Conservation (phyloP, 2,888 invertebrate genomes). For the Tuberolachnus salignus region DNA sequence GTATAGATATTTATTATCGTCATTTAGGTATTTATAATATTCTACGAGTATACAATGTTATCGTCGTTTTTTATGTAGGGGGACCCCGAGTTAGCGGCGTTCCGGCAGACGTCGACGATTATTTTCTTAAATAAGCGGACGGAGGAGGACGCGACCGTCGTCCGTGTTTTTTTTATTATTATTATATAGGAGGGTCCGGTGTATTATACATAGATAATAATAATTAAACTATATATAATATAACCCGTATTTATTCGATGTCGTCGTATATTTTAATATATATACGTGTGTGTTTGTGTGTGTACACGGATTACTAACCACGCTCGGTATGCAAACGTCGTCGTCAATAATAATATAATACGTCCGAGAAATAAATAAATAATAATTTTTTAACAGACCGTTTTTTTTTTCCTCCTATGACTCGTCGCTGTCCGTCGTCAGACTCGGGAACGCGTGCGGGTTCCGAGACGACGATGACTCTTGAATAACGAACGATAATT, state of each 20-base stretch:
- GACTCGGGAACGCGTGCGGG: conserved; percentile 24
- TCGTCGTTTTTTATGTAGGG: background rate
- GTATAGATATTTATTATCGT: too few relatives aligned
- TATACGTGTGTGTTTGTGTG: too few relatives aligned
- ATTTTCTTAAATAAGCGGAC: conserved; percentile 40
- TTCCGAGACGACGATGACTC: background rate
- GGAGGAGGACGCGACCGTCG: conserved; percentile 25
- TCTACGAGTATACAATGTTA: conserved; percentile 35
- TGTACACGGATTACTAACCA: conserved; percentile 26
- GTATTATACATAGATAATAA: too few relatives aligned
- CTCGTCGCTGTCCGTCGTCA: too few relatives aligned
- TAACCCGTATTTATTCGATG: too few relatives aligned
- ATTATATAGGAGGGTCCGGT: too few relatives aligned
- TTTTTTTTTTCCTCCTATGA: background rate
- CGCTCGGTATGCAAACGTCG: conserved; percentile 32
- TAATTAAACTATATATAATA: too few relatives aligned
- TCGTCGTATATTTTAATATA: too few relatives aligned
- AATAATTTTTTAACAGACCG: conserved; percentile 29
- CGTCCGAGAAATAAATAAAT: too few relatives aligned
- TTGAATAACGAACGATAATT: conserved; percentile 35
- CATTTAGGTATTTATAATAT: background rate
- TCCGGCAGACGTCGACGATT: conserved; percentile 4
- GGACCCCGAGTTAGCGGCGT: background rate
- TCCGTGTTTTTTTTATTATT: background rate
- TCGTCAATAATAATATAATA: conserved; percentile 15